Evolutionary conservation across 2,888 invertebrate genomes (phyloP).

Genomic region (Drosophila ezoana): DNA sequence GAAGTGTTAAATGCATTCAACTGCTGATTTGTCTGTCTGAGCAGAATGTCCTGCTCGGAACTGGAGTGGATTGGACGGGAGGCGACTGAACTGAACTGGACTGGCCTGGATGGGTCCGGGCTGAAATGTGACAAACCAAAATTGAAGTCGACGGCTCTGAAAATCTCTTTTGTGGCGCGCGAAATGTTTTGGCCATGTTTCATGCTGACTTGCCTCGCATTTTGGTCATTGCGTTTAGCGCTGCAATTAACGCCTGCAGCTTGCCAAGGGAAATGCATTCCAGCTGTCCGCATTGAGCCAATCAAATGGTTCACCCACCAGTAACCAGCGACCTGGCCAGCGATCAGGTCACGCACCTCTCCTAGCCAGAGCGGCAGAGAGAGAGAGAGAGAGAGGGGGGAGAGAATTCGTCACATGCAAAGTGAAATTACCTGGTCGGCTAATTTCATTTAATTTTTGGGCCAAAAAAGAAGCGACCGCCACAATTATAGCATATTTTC

Average conservation of each 20-base stretch:
- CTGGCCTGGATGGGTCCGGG: not conserved
- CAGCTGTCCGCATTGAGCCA: slow-evolving; percentile 79
- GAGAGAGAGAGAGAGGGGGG: not conserved
- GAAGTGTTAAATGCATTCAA: slow-evolving; percentile 79
- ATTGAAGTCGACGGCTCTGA: slow-evolving; percentile 11
- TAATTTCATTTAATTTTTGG: slow-evolving; percentile 83
- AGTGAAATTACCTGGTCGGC: slow-evolving; percentile 75
- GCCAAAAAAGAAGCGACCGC: slow-evolving; percentile 66
- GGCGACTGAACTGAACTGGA: not conserved
- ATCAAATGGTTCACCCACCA: slow-evolving; percentile 81
- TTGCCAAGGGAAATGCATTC: slow-evolving; percentile 35
- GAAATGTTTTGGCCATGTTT: slow-evolving; percentile 11
- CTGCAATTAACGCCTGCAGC: slow-evolving; percentile 69
- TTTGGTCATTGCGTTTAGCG: slow-evolving; percentile 72
- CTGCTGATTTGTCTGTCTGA: slow-evolving; percentile 29
- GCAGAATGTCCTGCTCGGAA: slow-evolving; percentile 20
- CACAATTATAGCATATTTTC: slow-evolving; percentile 82
- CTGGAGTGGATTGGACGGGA: not conserved
- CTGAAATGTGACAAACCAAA: slow-evolving; percentile 22
- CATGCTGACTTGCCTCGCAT: slow-evolving; percentile 19
- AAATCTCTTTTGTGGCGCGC: not conserved
- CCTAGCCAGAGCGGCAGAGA: not conserved
- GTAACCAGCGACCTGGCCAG: slow-evolving; percentile 31
- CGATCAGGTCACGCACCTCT: slow-evolving; percentile 45
- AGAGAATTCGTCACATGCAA: slow-evolving; percentile 73